Evolutionary conservation across 2,888 invertebrate species (phyloP).

Genomic region (Griposia aprilina): DNA sequence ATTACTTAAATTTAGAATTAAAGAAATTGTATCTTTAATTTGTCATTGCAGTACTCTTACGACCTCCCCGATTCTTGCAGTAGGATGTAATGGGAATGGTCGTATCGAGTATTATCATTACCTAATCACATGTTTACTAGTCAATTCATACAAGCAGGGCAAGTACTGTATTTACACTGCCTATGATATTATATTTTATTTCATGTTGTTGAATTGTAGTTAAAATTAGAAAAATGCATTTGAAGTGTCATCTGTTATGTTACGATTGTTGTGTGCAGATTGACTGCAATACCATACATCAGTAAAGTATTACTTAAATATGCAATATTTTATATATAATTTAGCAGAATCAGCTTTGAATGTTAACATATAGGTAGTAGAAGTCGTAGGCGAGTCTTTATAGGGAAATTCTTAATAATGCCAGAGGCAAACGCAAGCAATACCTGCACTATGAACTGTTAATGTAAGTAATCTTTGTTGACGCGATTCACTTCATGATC

Average conservation of each 20-base stretch:
- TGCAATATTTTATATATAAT: conserved; percentile 86
- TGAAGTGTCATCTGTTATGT: conserved; percentile 59
- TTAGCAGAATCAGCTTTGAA: conserved; percentile 83
- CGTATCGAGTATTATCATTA: conserved; percentile 54
- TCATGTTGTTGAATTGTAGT: conserved; percentile 74
- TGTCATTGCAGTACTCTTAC: conserved; percentile 74
- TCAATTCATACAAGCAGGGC: conserved; percentile 72
- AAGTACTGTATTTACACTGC: conserved; percentile 71
- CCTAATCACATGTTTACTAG: conserved; percentile 74
- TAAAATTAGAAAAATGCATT: conserved; percentile 64
- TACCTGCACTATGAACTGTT: conserved; percentile 61
- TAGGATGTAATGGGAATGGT: conserved; percentile 49
- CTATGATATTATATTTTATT: conserved; percentile 66
- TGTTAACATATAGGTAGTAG: conserved; percentile 80
- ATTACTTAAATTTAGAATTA: conserved; percentile 71
- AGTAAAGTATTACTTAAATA: conserved; percentile 72
- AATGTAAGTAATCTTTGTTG: conserved; percentile 63
- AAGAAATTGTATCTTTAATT: conserved; percentile 65
- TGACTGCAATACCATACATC: conserved; percentile 69
- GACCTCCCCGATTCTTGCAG: conserved; percentile 65
- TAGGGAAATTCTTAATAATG: conserved; percentile 75
- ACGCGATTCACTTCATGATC: conserved; percentile 47
- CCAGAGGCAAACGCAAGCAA: conserved; percentile 69
- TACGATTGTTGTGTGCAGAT: conserved; percentile 69
- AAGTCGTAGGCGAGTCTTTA: conserved; percentile 75